phyloP scores from a whole-genome alignment of 2,888 invertebrate species.

The Tachina lurida region DNA sequence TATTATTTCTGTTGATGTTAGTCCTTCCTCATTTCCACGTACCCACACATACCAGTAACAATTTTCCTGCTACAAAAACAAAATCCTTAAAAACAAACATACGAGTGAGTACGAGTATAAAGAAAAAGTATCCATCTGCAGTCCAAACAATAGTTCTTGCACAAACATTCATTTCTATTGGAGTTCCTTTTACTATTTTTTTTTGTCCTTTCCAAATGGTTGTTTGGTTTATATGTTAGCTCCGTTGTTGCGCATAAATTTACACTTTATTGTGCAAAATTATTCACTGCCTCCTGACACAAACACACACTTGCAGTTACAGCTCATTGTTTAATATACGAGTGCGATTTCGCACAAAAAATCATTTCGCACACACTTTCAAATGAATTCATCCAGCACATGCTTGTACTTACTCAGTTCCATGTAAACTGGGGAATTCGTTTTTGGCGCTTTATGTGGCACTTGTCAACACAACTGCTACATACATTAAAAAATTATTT shows the following conservation, averaged over 20 bases:
- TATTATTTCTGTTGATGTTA: not conserved
- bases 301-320: conserved; percentile 50
- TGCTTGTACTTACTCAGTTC: not conserved
- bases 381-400: conserved; percentile 11
- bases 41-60: not conserved
- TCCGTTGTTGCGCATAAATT: conserved; percentile 66
- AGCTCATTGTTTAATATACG: conserved; percentile 15
- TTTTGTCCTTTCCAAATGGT: not conserved
- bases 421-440: conserved; percentile 77
- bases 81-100: conserved; percentile 53
- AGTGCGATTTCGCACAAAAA: conserved; percentile 54
- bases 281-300: conserved; percentile 65
- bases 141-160: conserved; percentile 47
- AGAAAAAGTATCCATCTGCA: conserved; percentile 59
- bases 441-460: conserved; percentile 71
- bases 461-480: conserved; percentile 63
- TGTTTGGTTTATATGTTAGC: conserved; percentile 38
- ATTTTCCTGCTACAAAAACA: conserved; percentile 9
- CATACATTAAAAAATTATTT: conserved; percentile 48
- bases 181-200: conserved; percentile 12
- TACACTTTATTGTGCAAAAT: conserved; percentile 69
- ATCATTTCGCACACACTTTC: conserved; percentile 7
- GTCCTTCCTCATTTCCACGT: conserved; percentile 1
- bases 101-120: conserved; percentile 15
- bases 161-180: conserved; percentile 37